Percentiles rank a stretch among this genome's conserved stretches.
phyloP scores from a whole-genome alignment of 2,113 vertebrate genomes.

The Nibea albiflora region DNA sequence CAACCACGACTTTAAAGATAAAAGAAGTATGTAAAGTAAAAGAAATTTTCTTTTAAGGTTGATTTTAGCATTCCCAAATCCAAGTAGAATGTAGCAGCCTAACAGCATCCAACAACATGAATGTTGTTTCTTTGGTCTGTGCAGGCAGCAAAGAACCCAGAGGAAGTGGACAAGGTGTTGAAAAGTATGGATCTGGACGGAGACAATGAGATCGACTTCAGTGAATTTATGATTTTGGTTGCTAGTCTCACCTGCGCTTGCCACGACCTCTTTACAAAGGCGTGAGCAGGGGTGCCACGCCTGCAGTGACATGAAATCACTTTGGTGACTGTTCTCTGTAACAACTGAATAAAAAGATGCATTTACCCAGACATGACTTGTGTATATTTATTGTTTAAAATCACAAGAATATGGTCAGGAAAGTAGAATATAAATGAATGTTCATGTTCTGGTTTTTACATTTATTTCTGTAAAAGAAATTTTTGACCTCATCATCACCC shows the following conservation, averaged over 20 bases:
- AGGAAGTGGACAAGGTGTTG: constrained; percentile 69
- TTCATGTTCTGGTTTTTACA: no score
- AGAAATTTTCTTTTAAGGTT: no score
- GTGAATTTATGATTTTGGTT: constrained; percentile 81
- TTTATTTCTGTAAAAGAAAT: no score
- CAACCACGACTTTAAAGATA: neutral
- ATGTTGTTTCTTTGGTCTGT: neutral
- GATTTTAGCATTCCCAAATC: neutral
- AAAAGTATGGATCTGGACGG: constrained; percentile 80
- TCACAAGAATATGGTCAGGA: neutral
- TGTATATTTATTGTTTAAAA: neutral
- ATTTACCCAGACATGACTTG: neutral
- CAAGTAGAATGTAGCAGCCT: neutral
- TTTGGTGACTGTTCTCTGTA: constrained; percentile 1
- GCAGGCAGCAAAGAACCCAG: constrained; percentile 70
- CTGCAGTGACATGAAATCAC: neutral
- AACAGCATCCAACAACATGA: neutral
- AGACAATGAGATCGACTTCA: constrained; percentile 84
- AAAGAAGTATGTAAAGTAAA: no score
- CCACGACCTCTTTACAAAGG: constrained; percentile 48
- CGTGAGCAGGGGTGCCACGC: constrained; percentile 23
- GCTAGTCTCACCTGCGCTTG: constrained; percentile 73
- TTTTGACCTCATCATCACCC: no score
- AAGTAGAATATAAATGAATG: neutral
- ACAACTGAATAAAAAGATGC: constrained; percentile 38